Base-by-base conservation (phyloP, 1,140 invertebrate species). In the Phortica variegata region DNA sequence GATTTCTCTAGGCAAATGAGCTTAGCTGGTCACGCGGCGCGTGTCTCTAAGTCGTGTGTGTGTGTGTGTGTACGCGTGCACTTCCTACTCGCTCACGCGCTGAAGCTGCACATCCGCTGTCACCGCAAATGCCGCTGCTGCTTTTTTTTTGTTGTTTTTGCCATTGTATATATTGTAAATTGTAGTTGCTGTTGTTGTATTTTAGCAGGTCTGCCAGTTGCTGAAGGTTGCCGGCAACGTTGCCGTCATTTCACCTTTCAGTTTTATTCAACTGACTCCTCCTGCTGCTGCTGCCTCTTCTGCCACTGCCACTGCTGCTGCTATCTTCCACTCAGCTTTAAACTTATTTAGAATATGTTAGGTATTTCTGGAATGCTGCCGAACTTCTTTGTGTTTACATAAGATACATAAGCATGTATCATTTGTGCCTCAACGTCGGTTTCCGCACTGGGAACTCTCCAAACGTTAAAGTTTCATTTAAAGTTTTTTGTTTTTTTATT, bases 401-500 rank as follows among this genome's bases (percentile, higher is more conserved):
- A 38, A 45, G 45, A 47, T 43, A 41, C 49, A 39, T 43, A 33
- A 21, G 48, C 48, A 48, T 58, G 56, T 36, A 36, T 32, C 19
- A 31, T 36, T 18, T 53, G 46, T 32, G 46, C 16, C 19, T 56
- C 60, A 40, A 49, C 63, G 63, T 60, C 63, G 63, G 63, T 58
- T 68, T 68, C 65, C 63, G 41, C 44, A 65, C n/a, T n/a, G n/a
- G n/a, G 63, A 66, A 68, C 63, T 68, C 60, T 68, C 63, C 63
- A 68, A 68, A 68, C 63, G 60, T 60, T 53, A n/a, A n/a, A n/a
- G n/a, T n/a, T n/a, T n/a, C n/a, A n/a, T n/a, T n/a, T n/a, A n/a
- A n/a, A n/a, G 49, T 43, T 19, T 32, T 51, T 49, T 32, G 23
- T 41, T 16, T 38, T 48, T 52, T 32, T 9, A 20, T 34, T 44